Base-by-base conservation (phyloP, 2,888 invertebrate species). In the Tupiocoris notatus region DNA sequence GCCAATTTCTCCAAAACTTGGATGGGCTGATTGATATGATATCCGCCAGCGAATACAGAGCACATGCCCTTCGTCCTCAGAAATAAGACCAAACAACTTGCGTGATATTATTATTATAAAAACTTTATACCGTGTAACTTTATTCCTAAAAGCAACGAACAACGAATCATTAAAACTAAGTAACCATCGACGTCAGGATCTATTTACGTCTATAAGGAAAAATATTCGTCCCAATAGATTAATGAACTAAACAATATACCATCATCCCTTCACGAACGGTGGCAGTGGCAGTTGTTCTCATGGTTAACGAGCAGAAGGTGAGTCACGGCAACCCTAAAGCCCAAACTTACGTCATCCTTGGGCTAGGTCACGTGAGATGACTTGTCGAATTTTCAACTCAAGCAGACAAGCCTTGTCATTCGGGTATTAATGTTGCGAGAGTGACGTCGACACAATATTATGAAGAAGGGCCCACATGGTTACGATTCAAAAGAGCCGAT, bases 381-480 rank as follows among this genome's bases (percentile, higher is more conserved):
- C 65, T 65, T 65, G 65, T 7, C 39, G 12, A 39, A n/a, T n/a
- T 39, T 39, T 39, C 65, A 39, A 12, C 7, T 39, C 18, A 1
- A 39, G 17, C 65, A 21, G 24, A 18, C 64, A 65, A 24, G 39
- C 39, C 65, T 65, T 65, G 65, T 65, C 65, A 65, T 39, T 39
- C 25, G 6, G 20, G 65, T 65, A 65, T 65, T 65, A 65, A 65
- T 65, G 65, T 65, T 65, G 25, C 18, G 17, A 65, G 17, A 39
- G 65, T 65, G 65, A 65, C 65, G 65, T 65, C 65, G 65, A 25
- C 65, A 65, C n/a, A n/a, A n/a, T 65, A 64, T 63, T 63, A 21
- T 64, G 39, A 39, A 39, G 25, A 65, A 18, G 39, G 20, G 25
- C 65, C 65, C 39, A 25, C 24, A 25, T 25, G 39, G 65, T 24